These are phyloP conservation scores for Syngnathus scovelli DNA, from an alignment of 2,113 vertebrate genomes.

Conservation along the genomic window DNA sequence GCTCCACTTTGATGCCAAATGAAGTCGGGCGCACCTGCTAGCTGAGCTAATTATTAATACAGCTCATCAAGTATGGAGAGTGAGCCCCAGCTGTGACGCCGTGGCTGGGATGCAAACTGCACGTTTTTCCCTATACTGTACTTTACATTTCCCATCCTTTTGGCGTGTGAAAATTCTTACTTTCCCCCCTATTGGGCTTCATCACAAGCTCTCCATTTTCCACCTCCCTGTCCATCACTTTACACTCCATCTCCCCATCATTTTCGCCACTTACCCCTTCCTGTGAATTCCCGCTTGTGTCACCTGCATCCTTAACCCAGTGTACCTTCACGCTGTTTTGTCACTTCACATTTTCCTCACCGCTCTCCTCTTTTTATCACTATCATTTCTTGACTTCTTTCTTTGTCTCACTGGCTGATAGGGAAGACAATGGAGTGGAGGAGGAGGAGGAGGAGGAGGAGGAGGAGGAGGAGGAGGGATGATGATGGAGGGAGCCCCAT, in stretches of 20 bases:
- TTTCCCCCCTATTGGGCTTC: slow-evolving; percentile 12
- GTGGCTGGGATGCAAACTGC: slow-evolving; percentile 8
- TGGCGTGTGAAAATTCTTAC: slow-evolving; percentile 17
- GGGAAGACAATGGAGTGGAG: slow-evolving; percentile 30
- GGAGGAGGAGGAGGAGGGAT: slow-evolving; percentile 14
- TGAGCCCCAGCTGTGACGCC: slow-evolving; percentile 34
- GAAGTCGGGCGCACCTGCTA: slow-evolving; percentile 62
- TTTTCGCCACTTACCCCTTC: slow-evolving; percentile 30
- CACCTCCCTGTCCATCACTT: slow-evolving; percentile 16
- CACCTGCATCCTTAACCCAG: slow-evolving; percentile 26
- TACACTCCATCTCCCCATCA: slow-evolving; percentile 8
- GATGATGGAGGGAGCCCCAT: slow-evolving; percentile 63
- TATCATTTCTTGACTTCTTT: slow-evolving; percentile 17
- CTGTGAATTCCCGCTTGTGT: slow-evolving; percentile 23
- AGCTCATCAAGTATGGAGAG: slow-evolving; percentile 33
- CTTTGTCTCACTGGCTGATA: slow-evolving; percentile 13
- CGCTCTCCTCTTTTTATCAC: slow-evolving; percentile 11
- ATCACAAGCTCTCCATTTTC: slow-evolving; percentile 14
- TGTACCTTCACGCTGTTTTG: not conserved
- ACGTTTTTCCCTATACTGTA: slow-evolving; percentile 1
- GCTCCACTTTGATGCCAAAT: slow-evolving; percentile 61
- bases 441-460: slow-evolving; percentile 15
- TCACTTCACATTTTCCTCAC: slow-evolving; percentile 16
- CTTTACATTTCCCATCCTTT: slow-evolving; percentile 15
- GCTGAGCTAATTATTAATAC: slow-evolving; percentile 64